These are phyloP conservation scores for Poecilia latipinna DNA, from an alignment of 2,113 vertebrate genomes.

Conservation along the genomic window DNA sequence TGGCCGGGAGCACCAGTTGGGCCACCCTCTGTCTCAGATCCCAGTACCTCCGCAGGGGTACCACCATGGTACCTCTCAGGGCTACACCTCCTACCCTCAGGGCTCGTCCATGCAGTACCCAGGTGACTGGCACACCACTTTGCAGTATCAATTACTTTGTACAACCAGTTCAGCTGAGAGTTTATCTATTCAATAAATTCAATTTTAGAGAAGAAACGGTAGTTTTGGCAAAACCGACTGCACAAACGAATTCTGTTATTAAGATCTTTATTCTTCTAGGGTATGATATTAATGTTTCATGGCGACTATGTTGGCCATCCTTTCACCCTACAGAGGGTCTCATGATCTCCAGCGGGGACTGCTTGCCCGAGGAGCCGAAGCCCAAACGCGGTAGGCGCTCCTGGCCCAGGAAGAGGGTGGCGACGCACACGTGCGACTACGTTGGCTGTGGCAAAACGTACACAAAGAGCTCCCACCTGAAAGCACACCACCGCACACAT, in stretches of 20 bases:
- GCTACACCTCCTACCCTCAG: conserved; percentile 87
- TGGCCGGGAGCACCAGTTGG: conserved; percentile 85
- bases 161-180: background rate
- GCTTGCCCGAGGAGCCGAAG: conserved; percentile 90
- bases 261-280: background rate
- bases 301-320: conserved; percentile 63
- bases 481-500: conserved; percentile 96
- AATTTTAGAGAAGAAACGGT: background rate
- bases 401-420: conserved; percentile 95
- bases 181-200: background rate
- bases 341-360: conserved; percentile 84
- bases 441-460: conserved; percentile 97
- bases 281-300: background rate
- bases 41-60: conserved; percentile 85
- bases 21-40: conserved; percentile 81
- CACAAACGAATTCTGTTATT: background rate
- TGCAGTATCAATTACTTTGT: background rate
- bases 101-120: conserved; percentile 85
- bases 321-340: conserved; percentile 83
- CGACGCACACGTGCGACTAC: conserved; percentile 96
- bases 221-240: background rate
- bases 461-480: conserved; percentile 99
- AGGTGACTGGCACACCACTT: conserved; percentile 76
- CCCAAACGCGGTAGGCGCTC: conserved; percentile 95
- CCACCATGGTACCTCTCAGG: conserved; percentile 77